Base-by-base conservation (phyloP, 2,888 invertebrate species). In the Platycnemis pennipes region DNA sequence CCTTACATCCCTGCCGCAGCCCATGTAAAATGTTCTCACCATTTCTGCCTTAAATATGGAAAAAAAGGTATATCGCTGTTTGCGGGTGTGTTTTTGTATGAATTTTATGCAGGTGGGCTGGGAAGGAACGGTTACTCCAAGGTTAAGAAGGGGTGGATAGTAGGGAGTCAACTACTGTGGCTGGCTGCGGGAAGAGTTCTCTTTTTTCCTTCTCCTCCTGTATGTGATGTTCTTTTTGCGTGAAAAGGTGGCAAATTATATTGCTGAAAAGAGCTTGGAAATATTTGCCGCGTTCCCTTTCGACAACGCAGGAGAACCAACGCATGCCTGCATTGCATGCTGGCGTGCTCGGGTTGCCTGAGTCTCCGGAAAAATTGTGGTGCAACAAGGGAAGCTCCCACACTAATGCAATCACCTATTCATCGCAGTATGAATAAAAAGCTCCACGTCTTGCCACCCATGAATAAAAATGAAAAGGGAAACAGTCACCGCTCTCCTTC, bases 391-490 rank as follows among this genome's bases (percentile, higher is more conserved):
- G 91, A 63, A 91, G 63, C 63, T 69, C n/a, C 44, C 91, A 91
- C 63, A 42, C 91, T 42, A 91, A 91, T 91, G 63, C 89, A 89
- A 56, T 42, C 91, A 16, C 44, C 91, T 63, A 63, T 91, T 91
- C 91, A 91, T n/a, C 91, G 69, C 89, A 63, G 88, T 53, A 37
- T 53, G 88, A 53, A 91, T 91, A 69, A 91, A 91, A 91, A 91
- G 42, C 22, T 45, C n/a, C 91, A 37, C 63, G 37, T 77, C 91
- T 91, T 91, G 63, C 63, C 91, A 42, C 91, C 37, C 11, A 37
- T 8, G 37, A 77, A 77, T 77, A 26, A 77, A 77, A 77, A 37
- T 11, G 77, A 77, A 77, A 77, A 77, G 31, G 63, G 26, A 63
- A 77, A 77, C 31, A 13, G 77, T 77, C 77, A 11, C 77, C 77